Evolutionary conservation across 2,888 invertebrate genomes (phyloP).

Genomic region (Andrena bicolor): DNA sequence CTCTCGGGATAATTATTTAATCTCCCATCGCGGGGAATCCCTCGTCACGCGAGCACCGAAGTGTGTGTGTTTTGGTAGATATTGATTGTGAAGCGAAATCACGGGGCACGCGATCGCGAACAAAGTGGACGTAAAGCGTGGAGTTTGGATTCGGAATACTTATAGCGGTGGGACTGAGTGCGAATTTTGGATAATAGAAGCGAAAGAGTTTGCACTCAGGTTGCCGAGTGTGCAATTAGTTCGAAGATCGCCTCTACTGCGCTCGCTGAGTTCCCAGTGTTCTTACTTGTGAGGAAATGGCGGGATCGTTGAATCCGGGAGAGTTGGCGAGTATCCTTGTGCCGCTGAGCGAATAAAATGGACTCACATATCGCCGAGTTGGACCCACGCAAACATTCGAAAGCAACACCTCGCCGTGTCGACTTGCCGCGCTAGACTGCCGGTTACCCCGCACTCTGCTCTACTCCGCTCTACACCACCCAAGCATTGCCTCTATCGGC

Average conservation of each 20-base stretch:
- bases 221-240: neutral
- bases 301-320: neutral
- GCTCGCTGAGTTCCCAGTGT: neutral
- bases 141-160: neutral
- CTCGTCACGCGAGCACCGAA: too few relatives aligned
- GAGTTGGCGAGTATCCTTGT: neutral
- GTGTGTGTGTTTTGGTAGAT: too few relatives aligned
- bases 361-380: constrained; percentile 32
- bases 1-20: too few relatives aligned
- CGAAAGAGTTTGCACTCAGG: too few relatives aligned
- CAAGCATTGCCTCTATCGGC: constrained; percentile 61
- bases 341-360: constrained; percentile 7
- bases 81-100: too few relatives aligned
- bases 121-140: too few relatives aligned
- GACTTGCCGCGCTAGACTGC: constrained; percentile 79
- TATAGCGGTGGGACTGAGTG: too few relatives aligned
- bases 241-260: neutral
- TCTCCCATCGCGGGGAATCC: too few relatives aligned
- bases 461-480: constrained; percentile 49
- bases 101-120: too few relatives aligned
- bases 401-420: constrained; percentile 44
- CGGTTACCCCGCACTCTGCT: constrained; percentile 63
- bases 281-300: constrained; percentile 15
- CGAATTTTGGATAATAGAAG: too few relatives aligned
- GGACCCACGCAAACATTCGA: neutral